Base-by-base conservation (phyloP, 2,797 vertebrate genomes). In the Thaleichthys pacificus region DNA sequence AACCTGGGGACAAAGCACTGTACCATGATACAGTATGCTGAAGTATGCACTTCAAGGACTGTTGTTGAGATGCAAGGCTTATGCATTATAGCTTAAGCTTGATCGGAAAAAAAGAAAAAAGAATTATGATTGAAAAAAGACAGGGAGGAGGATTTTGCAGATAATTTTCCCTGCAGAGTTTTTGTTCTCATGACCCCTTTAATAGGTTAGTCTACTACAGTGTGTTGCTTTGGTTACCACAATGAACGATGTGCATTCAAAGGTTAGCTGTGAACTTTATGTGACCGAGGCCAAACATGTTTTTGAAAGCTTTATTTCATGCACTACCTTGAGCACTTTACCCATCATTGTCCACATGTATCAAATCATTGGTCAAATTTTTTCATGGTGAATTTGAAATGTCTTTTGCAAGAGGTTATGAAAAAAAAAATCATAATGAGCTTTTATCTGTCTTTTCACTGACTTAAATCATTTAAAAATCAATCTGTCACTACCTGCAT, bases 291-390 rank as follows among this genome's bases (percentile, higher is more conserved):
- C 28, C 26, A 56, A 61, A 78, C 80, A 32, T 5, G 51, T 63
- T 77, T 72, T 47, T 56, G 38, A 51, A 47, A 56, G 35, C 74
- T 47, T 42, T 57, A 26, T 32, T 69, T 63, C 64, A 8, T 63
- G 47, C 30, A 56, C 61, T 76, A 26, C 24, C 68, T 51, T 70
- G 64, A 65, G 49, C 49, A 66, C 26, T 15, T 67, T 67, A 61
- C 15, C 58, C 61, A 57, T 49, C 66, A 66, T 28, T 21, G 49
- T 65, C 15, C 12, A 54, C 28, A 57, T 47, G 57, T 51, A 74
- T 60, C 62, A 63, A 66, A 75, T 75, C 68, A 70, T 38, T 42
- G 9, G 11, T 11, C 32, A 42, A 1, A 42, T 67, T 26, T n/a
- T 7, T 67, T 51, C 11, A 19, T 24, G 26, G 28, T 7, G 22